Conservation (phyloP, 2,888 invertebrate species). For the Sminthurinus aureus region DNA sequence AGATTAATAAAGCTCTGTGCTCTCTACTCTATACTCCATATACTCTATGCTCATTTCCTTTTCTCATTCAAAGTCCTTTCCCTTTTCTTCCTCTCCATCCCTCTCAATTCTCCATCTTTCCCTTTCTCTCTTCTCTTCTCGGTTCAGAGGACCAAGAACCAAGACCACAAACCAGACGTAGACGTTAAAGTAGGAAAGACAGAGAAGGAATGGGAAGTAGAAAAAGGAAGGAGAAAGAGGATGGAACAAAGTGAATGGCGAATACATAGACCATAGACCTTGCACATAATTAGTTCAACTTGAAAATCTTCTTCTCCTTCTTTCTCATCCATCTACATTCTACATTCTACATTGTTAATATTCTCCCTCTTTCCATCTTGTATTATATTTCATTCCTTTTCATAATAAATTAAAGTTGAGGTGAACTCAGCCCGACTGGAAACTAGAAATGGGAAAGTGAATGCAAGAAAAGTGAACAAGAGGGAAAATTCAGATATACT, state of each 20-base stretch:
- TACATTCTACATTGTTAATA: too few relatives aligned
- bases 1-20: constrained; percentile 11
- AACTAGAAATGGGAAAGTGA: neutral
- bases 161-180: neutral
- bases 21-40: too few relatives aligned
- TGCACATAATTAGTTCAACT: too few relatives aligned
- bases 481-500: too few relatives aligned
- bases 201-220: too few relatives aligned
- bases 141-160: too few relatives aligned
- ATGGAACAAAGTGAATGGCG: constrained; percentile 3
- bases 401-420: neutral
- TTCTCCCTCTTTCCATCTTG: too few relatives aligned
- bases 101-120: neutral
- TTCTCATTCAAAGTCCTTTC: neutral
- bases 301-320: constrained; percentile 1
- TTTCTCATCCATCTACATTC: neutral
- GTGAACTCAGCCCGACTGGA: neutral
- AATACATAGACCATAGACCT: too few relatives aligned
- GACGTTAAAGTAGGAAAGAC: neutral
- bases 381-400: too few relatives aligned
- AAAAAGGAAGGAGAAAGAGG: neutral
- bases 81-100: neutral
- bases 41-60: neutral
- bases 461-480: too few relatives aligned
- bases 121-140: too few relatives aligned